phyloP scores from a whole-genome alignment of 2,113 vertebrate genomes.

The Semnopithecus entellus region DNA sequence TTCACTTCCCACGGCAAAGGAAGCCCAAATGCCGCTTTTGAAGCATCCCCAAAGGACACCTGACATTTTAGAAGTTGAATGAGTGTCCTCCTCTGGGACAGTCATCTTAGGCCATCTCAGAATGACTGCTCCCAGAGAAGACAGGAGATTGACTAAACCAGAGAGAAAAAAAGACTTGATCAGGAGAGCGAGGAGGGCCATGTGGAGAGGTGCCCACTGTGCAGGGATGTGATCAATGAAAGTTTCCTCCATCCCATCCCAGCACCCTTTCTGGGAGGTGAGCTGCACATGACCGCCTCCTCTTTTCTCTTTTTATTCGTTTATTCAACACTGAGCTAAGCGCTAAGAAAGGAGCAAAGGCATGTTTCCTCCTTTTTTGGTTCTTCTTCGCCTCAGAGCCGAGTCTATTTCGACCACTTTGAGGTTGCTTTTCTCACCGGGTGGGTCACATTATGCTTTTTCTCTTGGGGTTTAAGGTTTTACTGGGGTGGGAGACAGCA shows the following conservation, averaged over 20 bases:
- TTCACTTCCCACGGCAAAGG: not conserved
- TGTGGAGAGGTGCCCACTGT: not conserved
- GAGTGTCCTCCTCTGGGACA: not conserved
- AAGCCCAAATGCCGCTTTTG: not conserved
- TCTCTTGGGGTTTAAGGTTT: not conserved
- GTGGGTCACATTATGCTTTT: not conserved
- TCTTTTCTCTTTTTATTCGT: not conserved
- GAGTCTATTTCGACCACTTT: too few species aligned
- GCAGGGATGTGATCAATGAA: fast-evolving
- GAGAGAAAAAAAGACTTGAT: not conserved
- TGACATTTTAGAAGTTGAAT: not conserved
- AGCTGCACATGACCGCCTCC: too few species aligned
- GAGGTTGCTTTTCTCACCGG: not conserved
- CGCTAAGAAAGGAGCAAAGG: not conserved
- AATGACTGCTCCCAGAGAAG: not conserved
- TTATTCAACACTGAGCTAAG: not conserved
- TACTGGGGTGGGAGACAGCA: not conserved
- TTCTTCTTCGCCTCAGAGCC: not conserved
- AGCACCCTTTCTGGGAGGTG: not conserved
- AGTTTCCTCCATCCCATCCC: too few species aligned
- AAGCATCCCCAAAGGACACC: not conserved
- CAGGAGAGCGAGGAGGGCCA: not conserved
- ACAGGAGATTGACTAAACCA: not conserved
- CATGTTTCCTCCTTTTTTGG: not conserved
- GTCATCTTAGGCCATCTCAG: not conserved